Conservation (phyloP, 2,888 invertebrate genomes). For the Pyrgus malvae region DNA sequence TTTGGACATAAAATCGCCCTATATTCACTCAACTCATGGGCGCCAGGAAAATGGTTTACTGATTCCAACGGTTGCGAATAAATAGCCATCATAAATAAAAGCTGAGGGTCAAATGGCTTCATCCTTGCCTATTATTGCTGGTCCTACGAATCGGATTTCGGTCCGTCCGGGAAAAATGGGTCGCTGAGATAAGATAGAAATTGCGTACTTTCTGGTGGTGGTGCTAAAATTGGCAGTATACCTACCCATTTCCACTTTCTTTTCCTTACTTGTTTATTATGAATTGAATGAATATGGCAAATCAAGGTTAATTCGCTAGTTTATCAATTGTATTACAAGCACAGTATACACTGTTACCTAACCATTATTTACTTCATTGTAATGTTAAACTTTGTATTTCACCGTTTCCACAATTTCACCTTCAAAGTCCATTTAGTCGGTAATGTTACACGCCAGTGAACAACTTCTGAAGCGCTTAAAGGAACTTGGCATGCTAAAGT, state of each 20-base stretch:
- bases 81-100: slow-evolving; percentile 51
- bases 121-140: slow-evolving; percentile 45
- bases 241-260: not conserved
- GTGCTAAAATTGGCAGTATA: slow-evolving; percentile 9
- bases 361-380: no score
- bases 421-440: no score
- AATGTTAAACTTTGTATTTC: no score
- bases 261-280: not conserved
- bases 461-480: no score
- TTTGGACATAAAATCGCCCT: slow-evolving; percentile 7
- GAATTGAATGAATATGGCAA: no score
- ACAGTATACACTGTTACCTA: no score
- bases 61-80: slow-evolving; percentile 29
- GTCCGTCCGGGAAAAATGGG: slow-evolving; percentile 34
- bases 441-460: no score
- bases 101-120: slow-evolving; percentile 49
- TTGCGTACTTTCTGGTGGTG: slow-evolving; percentile 5
- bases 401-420: no score
- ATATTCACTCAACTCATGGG: slow-evolving; percentile 9
- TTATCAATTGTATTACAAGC: no score
- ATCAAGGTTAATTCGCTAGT: not conserved
- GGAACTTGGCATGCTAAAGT: no score
- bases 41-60: slow-evolving; percentile 22
- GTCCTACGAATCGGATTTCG: slow-evolving; percentile 39
- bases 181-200: slow-evolving; percentile 13